Conservation (phyloP, 2,797 vertebrate species). For the Pteronotus mesoamericanus region DNA sequence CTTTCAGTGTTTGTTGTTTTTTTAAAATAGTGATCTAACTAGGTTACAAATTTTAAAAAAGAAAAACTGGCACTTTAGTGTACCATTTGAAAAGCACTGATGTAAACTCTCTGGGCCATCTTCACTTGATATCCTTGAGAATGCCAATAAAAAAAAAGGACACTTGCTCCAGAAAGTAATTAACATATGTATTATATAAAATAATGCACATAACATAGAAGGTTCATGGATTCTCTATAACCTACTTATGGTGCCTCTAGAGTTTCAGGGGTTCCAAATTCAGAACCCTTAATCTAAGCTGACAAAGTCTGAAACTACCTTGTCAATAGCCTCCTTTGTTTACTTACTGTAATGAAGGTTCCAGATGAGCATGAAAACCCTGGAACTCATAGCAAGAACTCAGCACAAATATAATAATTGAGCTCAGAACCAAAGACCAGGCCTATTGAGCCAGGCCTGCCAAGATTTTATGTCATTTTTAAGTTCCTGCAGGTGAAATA, state of each 20-base stretch:
- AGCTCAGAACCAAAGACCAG: background rate
- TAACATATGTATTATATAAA: background rate
- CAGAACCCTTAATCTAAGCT: background rate
- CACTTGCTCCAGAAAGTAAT: background rate
- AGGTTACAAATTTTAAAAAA: background rate
- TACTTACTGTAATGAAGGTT: conserved; percentile 6
- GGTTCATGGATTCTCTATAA: background rate
- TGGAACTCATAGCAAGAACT: background rate
- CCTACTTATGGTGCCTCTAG: background rate
- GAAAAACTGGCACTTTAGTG: background rate
- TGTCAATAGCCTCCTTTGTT: background rate
- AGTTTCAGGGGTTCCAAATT: background rate
- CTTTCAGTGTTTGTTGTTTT: too few species aligned
- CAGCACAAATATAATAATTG: background rate
- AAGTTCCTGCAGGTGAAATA: background rate
- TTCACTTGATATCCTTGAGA: background rate
- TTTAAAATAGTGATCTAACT: background rate
- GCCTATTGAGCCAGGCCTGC: background rate
- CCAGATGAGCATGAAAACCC: background rate
- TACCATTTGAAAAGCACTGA: background rate
- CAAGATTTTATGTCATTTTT: background rate
- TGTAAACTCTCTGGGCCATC: background rate
- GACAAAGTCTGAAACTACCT: background rate
- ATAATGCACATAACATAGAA: background rate
- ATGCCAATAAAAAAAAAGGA: background rate